Evolutionary conservation across 2,113 vertebrate species (phyloP).

Genomic region (Podarcis cretensis): DNA sequence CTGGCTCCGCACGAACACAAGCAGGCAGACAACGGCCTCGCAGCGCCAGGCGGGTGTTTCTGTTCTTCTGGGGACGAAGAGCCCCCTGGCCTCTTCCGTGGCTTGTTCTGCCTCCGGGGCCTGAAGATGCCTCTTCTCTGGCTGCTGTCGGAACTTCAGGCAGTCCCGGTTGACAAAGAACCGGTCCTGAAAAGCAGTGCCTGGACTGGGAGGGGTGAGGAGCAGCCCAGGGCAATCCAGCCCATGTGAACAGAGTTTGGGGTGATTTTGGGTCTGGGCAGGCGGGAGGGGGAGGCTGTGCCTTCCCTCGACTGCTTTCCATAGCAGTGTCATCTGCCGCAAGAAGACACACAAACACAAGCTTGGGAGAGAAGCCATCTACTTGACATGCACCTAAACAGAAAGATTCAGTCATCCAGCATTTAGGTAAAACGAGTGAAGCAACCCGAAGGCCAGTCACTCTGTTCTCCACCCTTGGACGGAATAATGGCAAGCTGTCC

Average conservation of each 20-base stretch:
- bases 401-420: not conserved
- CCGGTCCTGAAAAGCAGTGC: no score
- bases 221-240: not conserved
- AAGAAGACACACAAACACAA: not conserved
- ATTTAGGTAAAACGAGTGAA: no score
- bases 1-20: not conserved
- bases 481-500: not conserved
- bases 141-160: not conserved
- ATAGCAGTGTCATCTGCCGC: not conserved
- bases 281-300: not conserved
- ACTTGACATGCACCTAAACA: not conserved
- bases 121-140: not conserved
- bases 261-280: no score
- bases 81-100: not conserved
- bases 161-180: not conserved
- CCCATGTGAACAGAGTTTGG: no score
- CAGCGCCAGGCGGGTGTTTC: slow-evolving; percentile 1
- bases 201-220: not conserved
- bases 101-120: not conserved
- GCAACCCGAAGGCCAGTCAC: not conserved
- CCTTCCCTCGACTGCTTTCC: not conserved
- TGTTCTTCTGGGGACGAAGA: rapidly evolving
- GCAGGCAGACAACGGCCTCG: not conserved
- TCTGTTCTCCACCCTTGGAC: not conserved
- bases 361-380: not conserved